Evolutionary conservation across 1,140 invertebrate species (phyloP), one percentile per base, ranked within the genome.

Genomic region (Zaprionus kolodkinae): DNA sequence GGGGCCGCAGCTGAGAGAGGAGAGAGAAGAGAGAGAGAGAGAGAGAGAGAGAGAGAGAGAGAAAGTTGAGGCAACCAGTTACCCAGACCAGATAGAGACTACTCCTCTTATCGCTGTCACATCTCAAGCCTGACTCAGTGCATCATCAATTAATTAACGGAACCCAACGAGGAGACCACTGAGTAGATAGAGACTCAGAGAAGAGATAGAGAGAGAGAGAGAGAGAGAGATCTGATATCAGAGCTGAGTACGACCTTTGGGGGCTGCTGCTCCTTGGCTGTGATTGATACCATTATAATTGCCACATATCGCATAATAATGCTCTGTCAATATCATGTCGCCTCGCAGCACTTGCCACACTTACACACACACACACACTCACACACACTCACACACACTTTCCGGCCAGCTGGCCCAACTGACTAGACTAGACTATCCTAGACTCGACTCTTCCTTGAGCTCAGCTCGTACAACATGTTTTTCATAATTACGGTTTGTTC

Each of bases 271-370:
- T 0, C 30, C 21, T 54, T 30, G n/a, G 30, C 57, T 38, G 72
- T 89, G 84, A 88, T 89, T 85, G 72, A 88, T 88, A 67, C 68
- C 76, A 73, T 88, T 88, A 73, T 89, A 88, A 88, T 89, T 85
- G 85, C 66, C 74, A 70, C 78, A 30, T 45, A 45, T 45, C 3
- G 38, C 54, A 72, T 88, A 76, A 88, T 89, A 71, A 81, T 36
- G 70, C 72, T 45, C 69, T 40, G 71, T 60, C 67, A 78, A 72
- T 71, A 72, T 48, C 81, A 76, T 84, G 48, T 48, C 56, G 69
- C 71, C 84, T 82, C 65, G 59, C 61, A 75, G 85, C 80, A 78
- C 72, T 78, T 76, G 74, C 68, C 64, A 84, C 84, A 88, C 45
- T 50, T 50, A 45, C 40, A 45, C 84, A 84, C 84, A 21, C 21